Evolutionary conservation across 2,888 invertebrate genomes (phyloP).

Genomic region (Melinopterus prodromus): DNA sequence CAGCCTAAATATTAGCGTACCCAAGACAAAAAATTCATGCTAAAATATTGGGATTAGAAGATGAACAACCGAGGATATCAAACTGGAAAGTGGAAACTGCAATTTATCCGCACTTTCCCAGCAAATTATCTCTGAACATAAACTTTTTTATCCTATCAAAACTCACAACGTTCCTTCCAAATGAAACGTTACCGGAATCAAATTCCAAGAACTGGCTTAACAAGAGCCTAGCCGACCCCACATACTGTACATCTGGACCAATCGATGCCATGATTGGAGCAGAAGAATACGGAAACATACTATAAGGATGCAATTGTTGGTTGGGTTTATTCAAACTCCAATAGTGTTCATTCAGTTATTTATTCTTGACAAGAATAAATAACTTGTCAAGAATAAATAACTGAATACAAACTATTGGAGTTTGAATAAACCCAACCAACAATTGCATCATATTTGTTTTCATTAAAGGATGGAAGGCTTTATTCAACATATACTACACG

Average conservation of each 20-base stretch:
- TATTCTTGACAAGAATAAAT: slow-evolving; percentile 30
- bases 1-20: slow-evolving; percentile 28
- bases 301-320: too few species aligned
- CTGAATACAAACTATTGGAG: neutral
- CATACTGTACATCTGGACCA: slow-evolving; percentile 27
- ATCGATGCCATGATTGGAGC: slow-evolving; percentile 36
- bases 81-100: too few species aligned
- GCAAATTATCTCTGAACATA: neutral
- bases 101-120: neutral
- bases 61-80: too few species aligned
- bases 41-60: too few species aligned
- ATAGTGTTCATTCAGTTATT: too few species aligned
- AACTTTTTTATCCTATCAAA: neutral
- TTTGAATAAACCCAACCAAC: too few species aligned
- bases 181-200: too few species aligned
- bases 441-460: too few species aligned
- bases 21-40: slow-evolving; percentile 27
- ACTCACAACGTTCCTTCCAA: neutral
- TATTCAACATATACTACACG: too few species aligned
- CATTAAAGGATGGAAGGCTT: too few species aligned
- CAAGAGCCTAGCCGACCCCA: slow-evolving; percentile 30
- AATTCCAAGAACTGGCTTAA: neutral
- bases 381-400: neutral
- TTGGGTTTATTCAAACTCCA: too few species aligned
- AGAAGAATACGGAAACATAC: too few species aligned